These are phyloP conservation scores for Hydriomena furcata DNA, from an alignment of 2,888 invertebrate species.

Conservation along the genomic window DNA sequence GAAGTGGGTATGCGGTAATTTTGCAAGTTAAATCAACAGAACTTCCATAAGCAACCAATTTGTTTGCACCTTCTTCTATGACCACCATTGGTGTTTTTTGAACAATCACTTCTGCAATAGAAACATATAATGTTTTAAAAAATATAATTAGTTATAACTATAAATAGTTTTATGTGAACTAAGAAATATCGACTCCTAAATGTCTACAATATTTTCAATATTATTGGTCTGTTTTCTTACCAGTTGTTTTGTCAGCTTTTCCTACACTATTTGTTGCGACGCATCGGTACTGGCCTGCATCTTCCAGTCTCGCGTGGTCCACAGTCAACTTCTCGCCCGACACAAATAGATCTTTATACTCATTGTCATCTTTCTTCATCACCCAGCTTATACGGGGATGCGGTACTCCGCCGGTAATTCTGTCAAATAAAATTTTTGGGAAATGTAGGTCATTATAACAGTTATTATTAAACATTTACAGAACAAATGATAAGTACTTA, in stretches of 20 bases:
- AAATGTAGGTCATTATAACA: too few relatives aligned
- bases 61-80: constrained; percentile 10
- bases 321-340: constrained; percentile 11
- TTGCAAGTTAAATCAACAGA: constrained; percentile 13
- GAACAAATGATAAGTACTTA: neutral
- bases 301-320: neutral
- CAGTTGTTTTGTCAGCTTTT: neutral
- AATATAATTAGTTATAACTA: too few relatives aligned
- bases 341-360: neutral
- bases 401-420: constrained; percentile 14
- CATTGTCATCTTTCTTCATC: neutral
- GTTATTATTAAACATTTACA: too few relatives aligned
- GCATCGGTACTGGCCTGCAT: constrained; percentile 21
- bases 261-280: constrained; percentile 5
- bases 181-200: too few relatives aligned
- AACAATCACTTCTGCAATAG: constrained; percentile 19
- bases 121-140: too few relatives aligned
- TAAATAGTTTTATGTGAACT: too few relatives aligned
- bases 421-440: neutral
- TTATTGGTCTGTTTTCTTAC: constrained; percentile 2
- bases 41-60: constrained; percentile 12
- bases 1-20: constrained; percentile 14
- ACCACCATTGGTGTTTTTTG: constrained; percentile 7
- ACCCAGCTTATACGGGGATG: constrained; percentile 13
- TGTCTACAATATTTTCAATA: too few relatives aligned